Conservation (phyloP, 2,888 invertebrate genomes). For the Mycogona germanica region DNA sequence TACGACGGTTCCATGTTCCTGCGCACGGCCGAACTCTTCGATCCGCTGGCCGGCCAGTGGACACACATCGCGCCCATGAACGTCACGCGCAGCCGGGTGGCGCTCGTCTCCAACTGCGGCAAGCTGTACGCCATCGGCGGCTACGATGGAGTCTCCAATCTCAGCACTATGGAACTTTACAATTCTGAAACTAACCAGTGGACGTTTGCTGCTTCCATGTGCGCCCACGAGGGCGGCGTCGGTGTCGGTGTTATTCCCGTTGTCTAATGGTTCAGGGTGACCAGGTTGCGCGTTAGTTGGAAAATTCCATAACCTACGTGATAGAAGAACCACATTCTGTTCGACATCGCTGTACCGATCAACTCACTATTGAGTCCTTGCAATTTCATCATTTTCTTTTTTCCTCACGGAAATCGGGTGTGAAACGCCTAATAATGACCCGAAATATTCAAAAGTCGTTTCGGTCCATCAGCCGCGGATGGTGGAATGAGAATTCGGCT, state of each 20-base stretch:
- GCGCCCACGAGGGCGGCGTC: conserved; percentile 77
- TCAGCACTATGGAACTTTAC: conserved; percentile 73
- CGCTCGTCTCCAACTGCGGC: conserved; percentile 69
- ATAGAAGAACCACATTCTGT: no score
- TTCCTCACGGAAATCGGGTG: no score
- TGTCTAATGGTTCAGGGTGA: no score
- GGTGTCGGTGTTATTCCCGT: conserved; percentile 69
- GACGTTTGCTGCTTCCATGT: conserved; percentile 63
- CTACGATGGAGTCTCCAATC: conserved; percentile 56
- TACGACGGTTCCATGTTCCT: conserved; percentile 75
- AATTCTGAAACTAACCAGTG: conserved; percentile 58
- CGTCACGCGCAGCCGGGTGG: conserved; percentile 65
- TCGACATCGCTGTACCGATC: no score
- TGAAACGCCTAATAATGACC: no score
- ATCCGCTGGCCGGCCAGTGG: conserved; percentile 64
- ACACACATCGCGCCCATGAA: conserved; percentile 64
- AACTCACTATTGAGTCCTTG: no score
- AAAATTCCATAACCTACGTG: no score
- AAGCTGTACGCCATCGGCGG: conserved; percentile 72
- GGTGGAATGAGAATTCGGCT: no score
- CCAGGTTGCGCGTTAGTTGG: no score
- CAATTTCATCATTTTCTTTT: no score
- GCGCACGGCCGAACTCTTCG: conserved; percentile 66
- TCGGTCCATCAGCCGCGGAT: no score
- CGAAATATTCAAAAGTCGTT: no score